A percentile compares a stretch with the other conserved stretches of the same genome.
Evolutionary conservation across 2,888 invertebrate species (phyloP).

Genomic region (Opisthograptis luteolata): DNA sequence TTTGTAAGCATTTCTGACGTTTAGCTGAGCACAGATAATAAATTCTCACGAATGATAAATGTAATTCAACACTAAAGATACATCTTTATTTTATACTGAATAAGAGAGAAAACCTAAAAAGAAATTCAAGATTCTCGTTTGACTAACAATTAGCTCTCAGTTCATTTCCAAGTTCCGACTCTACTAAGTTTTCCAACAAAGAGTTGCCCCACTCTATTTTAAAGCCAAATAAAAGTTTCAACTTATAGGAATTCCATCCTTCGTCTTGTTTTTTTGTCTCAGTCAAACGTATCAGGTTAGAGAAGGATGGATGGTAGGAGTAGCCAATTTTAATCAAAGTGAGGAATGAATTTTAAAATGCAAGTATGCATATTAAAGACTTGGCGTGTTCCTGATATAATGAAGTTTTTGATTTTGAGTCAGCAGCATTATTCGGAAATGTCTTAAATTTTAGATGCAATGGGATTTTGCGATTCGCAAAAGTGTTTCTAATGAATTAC

Average conservation of each 20-base stretch:
- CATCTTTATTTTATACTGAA: constrained; percentile 17
- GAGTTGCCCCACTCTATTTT: constrained; percentile 36
- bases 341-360: constrained; percentile 39
- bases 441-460: constrained; percentile 1
- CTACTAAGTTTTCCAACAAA: constrained; percentile 33
- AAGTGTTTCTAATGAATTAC: too few relatives aligned
- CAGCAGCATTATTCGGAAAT: constrained; percentile 28
- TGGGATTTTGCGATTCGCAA: neutral
- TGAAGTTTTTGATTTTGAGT: constrained; percentile 31
- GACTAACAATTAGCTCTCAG: constrained; percentile 36
- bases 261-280: constrained; percentile 5
- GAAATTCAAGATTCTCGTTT: constrained; percentile 29
- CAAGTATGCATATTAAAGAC: constrained; percentile 32
- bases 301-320: constrained; percentile 15
- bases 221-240: constrained; percentile 38
- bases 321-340: constrained; percentile 38
- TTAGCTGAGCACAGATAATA: too few relatives aligned
- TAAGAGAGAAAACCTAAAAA: constrained; percentile 5
- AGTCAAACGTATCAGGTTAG: neutral
- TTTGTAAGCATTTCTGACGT: too few relatives aligned
- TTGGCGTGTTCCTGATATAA: constrained; percentile 29
- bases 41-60: neutral
- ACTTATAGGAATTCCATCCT: constrained; percentile 29
- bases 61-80: constrained; percentile 3
- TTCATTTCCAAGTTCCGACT: constrained; percentile 30